Conservation (phyloP, 2,113 vertebrate genomes). For the Bos taurus region DNA sequence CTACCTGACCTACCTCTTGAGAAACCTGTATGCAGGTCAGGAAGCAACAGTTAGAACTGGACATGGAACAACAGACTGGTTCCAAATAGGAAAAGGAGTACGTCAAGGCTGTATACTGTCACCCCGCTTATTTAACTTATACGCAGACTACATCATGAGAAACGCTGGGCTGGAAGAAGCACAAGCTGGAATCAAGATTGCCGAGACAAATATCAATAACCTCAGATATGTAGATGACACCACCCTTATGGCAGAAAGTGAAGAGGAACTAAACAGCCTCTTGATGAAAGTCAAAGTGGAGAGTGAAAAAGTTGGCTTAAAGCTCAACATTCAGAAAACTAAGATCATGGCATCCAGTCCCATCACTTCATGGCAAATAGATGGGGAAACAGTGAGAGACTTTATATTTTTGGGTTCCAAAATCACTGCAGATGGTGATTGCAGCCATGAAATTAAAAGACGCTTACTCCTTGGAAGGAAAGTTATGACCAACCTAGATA, state of each 20-base stretch:
- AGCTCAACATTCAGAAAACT: not conserved
- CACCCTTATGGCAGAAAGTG: not conserved
- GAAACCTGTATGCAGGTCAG: not conserved
- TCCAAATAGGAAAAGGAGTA: not conserved
- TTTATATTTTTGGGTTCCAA: not conserved
- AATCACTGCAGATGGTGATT: not conserved
- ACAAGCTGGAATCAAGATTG: not conserved
- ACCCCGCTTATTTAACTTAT: not conserved
- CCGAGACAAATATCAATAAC: not conserved
- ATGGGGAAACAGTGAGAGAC: not conserved
- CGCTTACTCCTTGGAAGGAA: not conserved
- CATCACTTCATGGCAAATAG: not conserved
- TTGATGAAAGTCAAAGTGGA: not conserved
- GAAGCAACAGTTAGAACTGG: not conserved
- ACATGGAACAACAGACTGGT: not conserved
- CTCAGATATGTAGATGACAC: not conserved
- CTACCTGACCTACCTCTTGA: not conserved
- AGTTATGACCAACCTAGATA: not conserved
- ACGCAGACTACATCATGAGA: not conserved
- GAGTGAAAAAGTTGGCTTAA: not conserved
- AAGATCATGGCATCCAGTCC: not conserved
- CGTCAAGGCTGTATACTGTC: not conserved
- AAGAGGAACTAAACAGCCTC: not conserved
- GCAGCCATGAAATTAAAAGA: not conserved
- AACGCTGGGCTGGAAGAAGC: not conserved